These are phyloP conservation scores for Sycophila texana DNA, from an alignment of 2,888 invertebrate genomes.

Conservation along the genomic window DNA sequence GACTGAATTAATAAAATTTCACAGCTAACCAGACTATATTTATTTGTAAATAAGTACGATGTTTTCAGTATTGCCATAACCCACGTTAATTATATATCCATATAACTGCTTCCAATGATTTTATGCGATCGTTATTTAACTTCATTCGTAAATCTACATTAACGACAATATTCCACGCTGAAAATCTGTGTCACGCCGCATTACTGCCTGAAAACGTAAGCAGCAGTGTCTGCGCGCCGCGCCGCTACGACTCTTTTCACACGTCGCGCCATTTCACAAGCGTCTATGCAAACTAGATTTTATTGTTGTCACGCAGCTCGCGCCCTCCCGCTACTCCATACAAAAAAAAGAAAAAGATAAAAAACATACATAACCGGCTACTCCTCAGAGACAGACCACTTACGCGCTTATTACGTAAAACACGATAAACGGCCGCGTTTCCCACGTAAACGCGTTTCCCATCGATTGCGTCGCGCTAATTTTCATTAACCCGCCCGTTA, in stretches of 20 bases:
- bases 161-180: background rate
- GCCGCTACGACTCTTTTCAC: too few relatives aligned
- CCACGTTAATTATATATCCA: too few relatives aligned
- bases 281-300: conserved; percentile 1
- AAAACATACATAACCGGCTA: too few relatives aligned
- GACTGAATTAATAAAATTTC: too few relatives aligned
- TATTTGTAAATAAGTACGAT: too few relatives aligned
- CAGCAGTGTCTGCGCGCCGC: background rate
- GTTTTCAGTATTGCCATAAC: too few relatives aligned
- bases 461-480: conserved; percentile 33
- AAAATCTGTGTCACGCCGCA: background rate
- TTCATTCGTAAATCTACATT: conserved; percentile 45
- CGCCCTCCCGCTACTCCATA: background rate
- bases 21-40: too few relatives aligned
- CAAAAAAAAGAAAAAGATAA: too few relatives aligned
- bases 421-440: conserved; percentile 6
- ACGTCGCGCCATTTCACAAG: background rate
- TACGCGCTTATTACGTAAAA: background rate
- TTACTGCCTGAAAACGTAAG: conserved; percentile 2
- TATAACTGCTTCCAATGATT: too few relatives aligned
- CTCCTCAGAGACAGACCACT: background rate
- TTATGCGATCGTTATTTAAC: too few relatives aligned
- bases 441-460: conserved; percentile 42
- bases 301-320: background rate
- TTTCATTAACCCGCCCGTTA: conserved; percentile 27